Evolutionary conservation across 2,797 vertebrate species (phyloP).

Genomic region (Oreochromis grahami): DNA sequence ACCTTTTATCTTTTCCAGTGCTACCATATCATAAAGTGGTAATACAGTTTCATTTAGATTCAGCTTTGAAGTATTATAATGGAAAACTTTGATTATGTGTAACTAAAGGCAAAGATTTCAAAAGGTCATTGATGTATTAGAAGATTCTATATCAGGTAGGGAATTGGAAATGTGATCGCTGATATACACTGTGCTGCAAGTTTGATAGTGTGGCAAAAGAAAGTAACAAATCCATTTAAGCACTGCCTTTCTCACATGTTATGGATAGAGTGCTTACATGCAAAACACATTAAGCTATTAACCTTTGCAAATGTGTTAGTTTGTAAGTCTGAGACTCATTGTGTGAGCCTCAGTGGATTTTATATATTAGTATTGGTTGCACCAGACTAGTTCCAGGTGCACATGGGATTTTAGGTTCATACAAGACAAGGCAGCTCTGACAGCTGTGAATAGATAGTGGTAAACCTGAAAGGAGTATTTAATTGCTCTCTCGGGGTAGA

Average conservation of each 20-base stretch:
- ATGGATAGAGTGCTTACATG: neutral
- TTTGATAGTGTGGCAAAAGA: neutral
- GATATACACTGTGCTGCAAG: neutral
- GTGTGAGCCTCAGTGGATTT: neutral
- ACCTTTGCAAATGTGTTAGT: slow-evolving; percentile 8
- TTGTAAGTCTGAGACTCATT: neutral
- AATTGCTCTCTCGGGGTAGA: slow-evolving; percentile 37
- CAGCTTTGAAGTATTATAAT: neutral
- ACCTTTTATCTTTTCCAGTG: neutral
- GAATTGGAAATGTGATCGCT: slow-evolving; percentile 3
- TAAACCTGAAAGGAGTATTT: neutral
- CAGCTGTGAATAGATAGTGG: slow-evolving; percentile 13
- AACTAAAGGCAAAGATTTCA: neutral
- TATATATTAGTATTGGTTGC: neutral
- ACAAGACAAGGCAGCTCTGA: slow-evolving; percentile 28
- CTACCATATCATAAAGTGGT: neutral
- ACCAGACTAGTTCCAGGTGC: neutral
- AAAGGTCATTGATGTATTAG: neutral
- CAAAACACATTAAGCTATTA: slow-evolving; percentile 14
- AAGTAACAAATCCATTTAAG: slow-evolving; percentile 5
- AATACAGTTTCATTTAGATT: neutral
- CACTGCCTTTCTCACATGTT: neutral
- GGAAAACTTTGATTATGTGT: neutral
- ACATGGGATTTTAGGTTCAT: slow-evolving; percentile 28
- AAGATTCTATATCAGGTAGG: neutral